These are phyloP conservation scores for Agrochola macilenta DNA, from an alignment of 2,888 invertebrate genomes.

Conservation along the genomic window DNA sequence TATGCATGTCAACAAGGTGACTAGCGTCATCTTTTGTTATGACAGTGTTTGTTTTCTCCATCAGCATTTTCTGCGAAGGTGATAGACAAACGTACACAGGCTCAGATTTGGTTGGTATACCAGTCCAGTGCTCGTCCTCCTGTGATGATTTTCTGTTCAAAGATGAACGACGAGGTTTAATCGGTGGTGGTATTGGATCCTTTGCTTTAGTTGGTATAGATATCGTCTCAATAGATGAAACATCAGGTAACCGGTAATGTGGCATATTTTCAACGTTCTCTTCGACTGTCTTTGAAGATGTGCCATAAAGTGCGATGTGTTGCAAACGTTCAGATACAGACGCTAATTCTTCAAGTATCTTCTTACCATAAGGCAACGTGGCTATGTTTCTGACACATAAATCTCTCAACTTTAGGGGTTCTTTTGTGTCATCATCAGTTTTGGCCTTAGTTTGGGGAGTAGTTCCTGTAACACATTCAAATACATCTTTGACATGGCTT, in stretches of 20 bases:
- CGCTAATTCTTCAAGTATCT: constrained; percentile 93
- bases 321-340: constrained; percentile 91
- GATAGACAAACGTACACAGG: constrained; percentile 92
- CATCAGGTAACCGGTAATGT: constrained; percentile 84
- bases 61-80: constrained; percentile 92
- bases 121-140: constrained; percentile 90
- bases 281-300: constrained; percentile 53
- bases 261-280: constrained; percentile 79
- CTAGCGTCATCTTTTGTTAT: constrained; percentile 89
- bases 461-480: constrained; percentile 83
- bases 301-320: constrained; percentile 77
- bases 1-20: constrained; percentile 92
- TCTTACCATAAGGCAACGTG: constrained; percentile 92
- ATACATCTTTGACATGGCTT: constrained; percentile 86
- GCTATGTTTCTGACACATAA: constrained; percentile 92
- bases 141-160: constrained; percentile 76
- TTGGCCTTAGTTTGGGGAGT: constrained; percentile 66
- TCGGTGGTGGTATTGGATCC: constrained; percentile 81
- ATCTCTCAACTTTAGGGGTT: constrained; percentile 91
- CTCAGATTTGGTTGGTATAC: constrained; percentile 91
- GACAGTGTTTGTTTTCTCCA: constrained; percentile 89
- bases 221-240: constrained; percentile 86
- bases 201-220: constrained; percentile 75
- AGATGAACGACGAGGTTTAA: constrained; percentile 85
- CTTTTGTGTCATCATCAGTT: constrained; percentile 55